phyloP scores from a whole-genome alignment of 2,888 invertebrate species.

The Trimorus sp. region DNA sequence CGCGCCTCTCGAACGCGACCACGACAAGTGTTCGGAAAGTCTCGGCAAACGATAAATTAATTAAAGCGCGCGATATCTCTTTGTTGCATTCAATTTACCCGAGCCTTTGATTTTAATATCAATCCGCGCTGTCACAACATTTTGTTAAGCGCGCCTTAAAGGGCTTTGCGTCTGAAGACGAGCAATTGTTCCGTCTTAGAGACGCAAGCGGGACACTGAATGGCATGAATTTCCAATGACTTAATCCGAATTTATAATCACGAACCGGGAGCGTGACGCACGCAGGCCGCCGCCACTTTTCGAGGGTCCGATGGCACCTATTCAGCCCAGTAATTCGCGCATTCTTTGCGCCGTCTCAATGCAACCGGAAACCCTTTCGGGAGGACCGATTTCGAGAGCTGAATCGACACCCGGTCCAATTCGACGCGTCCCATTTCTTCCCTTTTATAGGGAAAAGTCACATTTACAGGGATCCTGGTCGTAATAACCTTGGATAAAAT shows the following conservation, averaged over 20 bases:
- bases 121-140: conserved; percentile 30
- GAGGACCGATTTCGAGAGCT: conserved; percentile 69
- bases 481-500: neutral
- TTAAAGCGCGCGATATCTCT: conserved; percentile 21
- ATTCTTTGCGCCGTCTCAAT: conserved; percentile 74
- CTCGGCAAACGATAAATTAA: conserved; percentile 42
- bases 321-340: conserved; percentile 77
- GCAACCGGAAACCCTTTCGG: conserved; percentile 78
- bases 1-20: conserved; percentile 13
- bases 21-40: conserved; percentile 38
- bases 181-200: conserved; percentile 57
- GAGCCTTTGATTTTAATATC: conserved; percentile 47
- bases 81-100: conserved; percentile 32
- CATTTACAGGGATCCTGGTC: conserved; percentile 36
- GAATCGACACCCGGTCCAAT: too few species aligned
- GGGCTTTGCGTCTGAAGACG: conserved; percentile 34
- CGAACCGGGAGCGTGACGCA: conserved; percentile 54
- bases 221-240: conserved; percentile 66
- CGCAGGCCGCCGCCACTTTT: conserved; percentile 51
- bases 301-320: conserved; percentile 61
- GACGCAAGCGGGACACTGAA: conserved; percentile 50
- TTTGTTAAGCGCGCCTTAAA: conserved; percentile 47
- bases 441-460: conserved; percentile 47
- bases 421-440: conserved; percentile 31
- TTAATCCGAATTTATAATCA: conserved; percentile 76